Percentiles rank a stretch among this genome's conserved stretches.
Evolutionary conservation across 2,888 invertebrate genomes (phyloP).

Genomic region (Rotaria sp.): DNA sequence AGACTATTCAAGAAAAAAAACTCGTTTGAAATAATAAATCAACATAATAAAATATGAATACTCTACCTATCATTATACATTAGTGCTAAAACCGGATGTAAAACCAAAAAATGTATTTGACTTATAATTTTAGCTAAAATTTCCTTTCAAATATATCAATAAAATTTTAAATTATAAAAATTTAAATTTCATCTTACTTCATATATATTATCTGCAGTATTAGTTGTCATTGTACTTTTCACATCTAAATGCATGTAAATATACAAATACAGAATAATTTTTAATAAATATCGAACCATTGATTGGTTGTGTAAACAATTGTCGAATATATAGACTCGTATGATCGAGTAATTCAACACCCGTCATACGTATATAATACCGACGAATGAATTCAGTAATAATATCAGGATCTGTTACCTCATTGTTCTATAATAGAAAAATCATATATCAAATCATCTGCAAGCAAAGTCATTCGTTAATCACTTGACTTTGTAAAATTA

Average conservation of each 20-base stretch:
- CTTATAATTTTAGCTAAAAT: background rate
- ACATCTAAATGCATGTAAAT: background rate
- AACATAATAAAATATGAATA: background rate
- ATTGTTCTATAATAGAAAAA: background rate
- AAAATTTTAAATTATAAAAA: background rate
- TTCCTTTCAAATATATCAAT: background rate
- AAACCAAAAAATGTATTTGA: background rate
- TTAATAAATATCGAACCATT: background rate
- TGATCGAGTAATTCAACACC: background rate
- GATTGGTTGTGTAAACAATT: background rate
- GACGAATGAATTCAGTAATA: background rate
- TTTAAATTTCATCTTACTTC: background rate
- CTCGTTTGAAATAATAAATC: background rate
- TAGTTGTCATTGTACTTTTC: background rate
- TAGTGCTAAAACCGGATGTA: background rate
- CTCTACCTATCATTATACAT: background rate
- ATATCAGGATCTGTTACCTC: background rate
- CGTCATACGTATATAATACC: background rate
- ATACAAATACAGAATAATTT: background rate
- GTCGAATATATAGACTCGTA: background rate
- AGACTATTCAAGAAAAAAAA: background rate
- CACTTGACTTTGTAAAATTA: too few species aligned
- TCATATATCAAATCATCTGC: too few species aligned
- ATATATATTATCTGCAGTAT: background rate
- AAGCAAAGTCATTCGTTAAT: too few species aligned